A percentile compares a stretch with the other conserved stretches of the same genome.
phyloP scores from a whole-genome alignment of 2,888 invertebrate genomes.

The Ochropleura leucogaster region DNA sequence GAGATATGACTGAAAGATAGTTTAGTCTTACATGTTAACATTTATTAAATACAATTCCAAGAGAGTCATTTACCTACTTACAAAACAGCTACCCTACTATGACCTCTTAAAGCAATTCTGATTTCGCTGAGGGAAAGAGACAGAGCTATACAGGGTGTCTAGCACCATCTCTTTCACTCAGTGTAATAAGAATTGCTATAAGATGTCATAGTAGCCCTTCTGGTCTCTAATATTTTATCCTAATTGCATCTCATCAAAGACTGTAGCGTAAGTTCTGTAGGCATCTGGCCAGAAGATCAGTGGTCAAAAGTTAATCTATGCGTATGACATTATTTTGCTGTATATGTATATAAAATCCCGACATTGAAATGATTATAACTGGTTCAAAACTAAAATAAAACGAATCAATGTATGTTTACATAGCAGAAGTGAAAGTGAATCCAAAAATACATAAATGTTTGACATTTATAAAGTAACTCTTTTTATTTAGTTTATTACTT shows the following conservation, averaged over 20 bases:
- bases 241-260: not conserved
- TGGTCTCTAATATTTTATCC: no score
- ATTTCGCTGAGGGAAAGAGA: not conserved
- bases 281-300: not conserved
- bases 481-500: no score
- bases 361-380: not conserved
- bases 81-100: not conserved
- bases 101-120: no score
- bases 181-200: no score
- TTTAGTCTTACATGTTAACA: not conserved
- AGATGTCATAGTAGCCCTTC: no score
- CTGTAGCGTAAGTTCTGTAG: not conserved
- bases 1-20: not conserved
- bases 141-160: no score
- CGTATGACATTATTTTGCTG: not conserved
- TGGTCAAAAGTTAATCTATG: no score
- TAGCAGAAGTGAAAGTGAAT: slow-evolving; percentile 12
- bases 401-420: no score
- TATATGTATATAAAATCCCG: not conserved
- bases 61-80: not conserved
- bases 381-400: not conserved
- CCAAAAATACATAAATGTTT: no score
- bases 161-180: no score
- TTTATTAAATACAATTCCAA: not conserved
- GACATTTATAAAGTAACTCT: no score